Evolutionary conservation across 2,797 vertebrate species (phyloP).

Genomic region (Natrix natrix): DNA sequence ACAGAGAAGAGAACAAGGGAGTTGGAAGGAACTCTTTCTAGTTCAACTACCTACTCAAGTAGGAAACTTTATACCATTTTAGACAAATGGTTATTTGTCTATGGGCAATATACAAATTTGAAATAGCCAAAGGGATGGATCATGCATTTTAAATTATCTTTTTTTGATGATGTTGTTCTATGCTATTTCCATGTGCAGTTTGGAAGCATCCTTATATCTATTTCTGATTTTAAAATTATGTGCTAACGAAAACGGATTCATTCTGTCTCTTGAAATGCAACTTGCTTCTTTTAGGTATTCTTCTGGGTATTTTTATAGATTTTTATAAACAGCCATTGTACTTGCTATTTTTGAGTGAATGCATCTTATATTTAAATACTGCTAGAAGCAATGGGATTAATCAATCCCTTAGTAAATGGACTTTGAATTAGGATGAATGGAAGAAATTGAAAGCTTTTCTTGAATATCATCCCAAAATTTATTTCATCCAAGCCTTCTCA

Average conservation of each 20-base stretch:
- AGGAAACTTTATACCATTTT: background rate
- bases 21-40: background rate
- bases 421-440: background rate
- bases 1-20: background rate
- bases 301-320: constrained; percentile 20
- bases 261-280: constrained; percentile 36
- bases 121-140: background rate
- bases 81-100: background rate
- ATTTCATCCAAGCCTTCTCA: background rate
- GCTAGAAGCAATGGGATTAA: background rate
- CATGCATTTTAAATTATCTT: background rate
- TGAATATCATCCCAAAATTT: background rate
- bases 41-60: background rate
- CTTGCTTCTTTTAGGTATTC: constrained; percentile 36
- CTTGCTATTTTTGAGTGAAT: background rate
- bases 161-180: background rate
- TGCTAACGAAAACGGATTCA: constrained; percentile 44
- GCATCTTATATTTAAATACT: background rate
- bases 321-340: background rate
- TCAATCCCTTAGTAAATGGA: background rate
- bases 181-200: background rate
- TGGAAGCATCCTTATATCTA: background rate
- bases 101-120: background rate
- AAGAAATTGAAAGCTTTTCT: background rate
- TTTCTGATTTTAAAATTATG: constrained; percentile 20